A percentile compares a stretch with the other conserved stretches of the same genome.
Conservation (phyloP, 1,140 invertebrate species). For the Coenobita brevimanus region DNA sequence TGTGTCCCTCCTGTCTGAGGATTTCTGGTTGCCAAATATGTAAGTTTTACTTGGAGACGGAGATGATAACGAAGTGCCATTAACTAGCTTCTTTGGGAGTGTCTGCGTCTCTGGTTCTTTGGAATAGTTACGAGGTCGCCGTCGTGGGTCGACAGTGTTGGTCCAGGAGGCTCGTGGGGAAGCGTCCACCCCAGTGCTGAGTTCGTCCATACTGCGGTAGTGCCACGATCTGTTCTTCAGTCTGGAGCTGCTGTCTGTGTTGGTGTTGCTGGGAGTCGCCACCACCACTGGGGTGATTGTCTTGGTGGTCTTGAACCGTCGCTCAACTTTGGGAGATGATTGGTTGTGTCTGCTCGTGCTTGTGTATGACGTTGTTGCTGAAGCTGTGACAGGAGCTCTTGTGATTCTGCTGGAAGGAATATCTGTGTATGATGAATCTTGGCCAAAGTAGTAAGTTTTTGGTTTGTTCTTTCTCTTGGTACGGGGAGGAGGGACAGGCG, state of each 20-base stretch:
- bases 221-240: slow-evolving; percentile 55
- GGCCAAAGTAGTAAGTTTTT: slow-evolving; percentile 68
- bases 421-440: slow-evolving; percentile 46
- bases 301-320: slow-evolving; percentile 63
- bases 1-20: slow-evolving; percentile 1
- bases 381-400: slow-evolving; percentile 23
- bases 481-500: slow-evolving; percentile 67
- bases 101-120: slow-evolving; percentile 61
- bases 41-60: slow-evolving; percentile 65
- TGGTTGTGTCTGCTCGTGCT: slow-evolving; percentile 38
- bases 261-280: slow-evolving; percentile 7
- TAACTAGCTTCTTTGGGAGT: slow-evolving; percentile 65
- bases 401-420: slow-evolving; percentile 12
- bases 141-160: slow-evolving; percentile 66
- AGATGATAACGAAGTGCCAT: slow-evolving; percentile 51
- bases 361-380: slow-evolving; percentile 30
- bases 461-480: slow-evolving; percentile 65
- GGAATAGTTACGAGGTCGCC: slow-evolving; percentile 40
- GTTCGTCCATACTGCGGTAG: slow-evolving; percentile 66
- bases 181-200: slow-evolving; percentile 30
- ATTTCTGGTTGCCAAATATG: slow-evolving; percentile 55
- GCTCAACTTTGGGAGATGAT: slow-evolving; percentile 56
- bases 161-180: slow-evolving; percentile 60
- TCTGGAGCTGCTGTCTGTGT: background rate
- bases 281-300: slow-evolving; percentile 67